These are phyloP conservation scores for Byasa hedistus DNA, from an alignment of 2,888 invertebrate species.

Conservation along the genomic window DNA sequence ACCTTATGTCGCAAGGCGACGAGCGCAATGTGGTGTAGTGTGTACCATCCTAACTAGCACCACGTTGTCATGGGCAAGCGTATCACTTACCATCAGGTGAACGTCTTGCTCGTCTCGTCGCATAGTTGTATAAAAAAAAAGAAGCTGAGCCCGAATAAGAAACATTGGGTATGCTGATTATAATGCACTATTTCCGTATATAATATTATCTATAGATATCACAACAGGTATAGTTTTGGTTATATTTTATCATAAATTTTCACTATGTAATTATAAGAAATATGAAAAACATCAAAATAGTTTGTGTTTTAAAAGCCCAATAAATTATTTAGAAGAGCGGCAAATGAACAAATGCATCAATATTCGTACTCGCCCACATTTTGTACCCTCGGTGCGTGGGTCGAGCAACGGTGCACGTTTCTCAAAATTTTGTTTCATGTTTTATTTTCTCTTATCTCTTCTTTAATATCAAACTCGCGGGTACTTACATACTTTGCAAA, in stretches of 20 bases:
- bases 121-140: no score
- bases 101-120: no score
- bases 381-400: constrained; percentile 47
- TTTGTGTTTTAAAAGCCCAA: background rate
- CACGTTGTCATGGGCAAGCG: no score
- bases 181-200: background rate
- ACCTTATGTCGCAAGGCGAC: no score
- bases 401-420: constrained; percentile 40
- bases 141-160: no score
- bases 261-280: background rate
- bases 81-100: no score
- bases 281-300: background rate
- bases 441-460: constrained; percentile 14
- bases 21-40: no score
- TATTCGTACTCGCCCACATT: constrained; percentile 62
- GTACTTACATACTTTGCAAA: background rate
- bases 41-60: no score
- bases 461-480: background rate
- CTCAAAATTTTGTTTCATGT: constrained; percentile 34
- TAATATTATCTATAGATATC: background rate
- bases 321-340: constrained; percentile 42
- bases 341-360: constrained; percentile 51
- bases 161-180: no score
- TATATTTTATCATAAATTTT: background rate
- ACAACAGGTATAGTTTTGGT: background rate